A percentile compares a stretch with the other conserved stretches of the same genome.
phyloP scores from a whole-genome alignment of 2,888 invertebrate species.

The Cenopis cana region DNA sequence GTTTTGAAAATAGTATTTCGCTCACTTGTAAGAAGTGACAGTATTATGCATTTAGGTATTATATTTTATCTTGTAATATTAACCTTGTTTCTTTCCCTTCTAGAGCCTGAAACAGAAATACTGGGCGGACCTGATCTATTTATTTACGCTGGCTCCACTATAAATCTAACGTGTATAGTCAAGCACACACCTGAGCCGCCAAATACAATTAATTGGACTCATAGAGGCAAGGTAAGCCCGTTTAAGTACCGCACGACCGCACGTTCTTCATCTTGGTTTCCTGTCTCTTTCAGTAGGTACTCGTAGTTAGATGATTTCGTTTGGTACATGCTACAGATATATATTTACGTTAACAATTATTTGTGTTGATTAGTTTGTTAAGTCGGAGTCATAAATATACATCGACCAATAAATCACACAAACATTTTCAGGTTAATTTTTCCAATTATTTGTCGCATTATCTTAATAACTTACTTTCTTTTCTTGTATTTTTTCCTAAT shows the following conservation, averaged over 20 bases:
- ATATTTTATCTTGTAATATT: background rate
- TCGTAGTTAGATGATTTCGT: conserved; percentile 9
- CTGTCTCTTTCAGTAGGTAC: conserved; percentile 2
- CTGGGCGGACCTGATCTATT: conserved; percentile 92
- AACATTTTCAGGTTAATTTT: no score
- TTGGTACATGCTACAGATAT: background rate
- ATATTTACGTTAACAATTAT: no score
- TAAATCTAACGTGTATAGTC: conserved; percentile 94
- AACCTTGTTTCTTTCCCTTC: conserved; percentile 27
- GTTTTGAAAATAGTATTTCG: background rate
- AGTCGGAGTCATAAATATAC: no score
- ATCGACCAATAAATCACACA: no score
- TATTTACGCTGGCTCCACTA: conserved; percentile 94
- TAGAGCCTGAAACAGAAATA: conserved; percentile 93
- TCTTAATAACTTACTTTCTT: no score
- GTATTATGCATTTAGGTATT: background rate
- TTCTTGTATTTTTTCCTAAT: no score
- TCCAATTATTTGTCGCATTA: no score
- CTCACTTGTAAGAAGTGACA: background rate
- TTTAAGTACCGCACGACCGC: conserved; percentile 10
- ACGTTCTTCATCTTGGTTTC: conserved; percentile 16
- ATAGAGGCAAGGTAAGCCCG: conserved; percentile 88
- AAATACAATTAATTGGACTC: conserved; percentile 93
- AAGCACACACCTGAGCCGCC: conserved; percentile 94
- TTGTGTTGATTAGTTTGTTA: no score